phyloP scores from a whole-genome alignment of 2,888 invertebrate species.

The Pyrrhosoma nymphula region DNA sequence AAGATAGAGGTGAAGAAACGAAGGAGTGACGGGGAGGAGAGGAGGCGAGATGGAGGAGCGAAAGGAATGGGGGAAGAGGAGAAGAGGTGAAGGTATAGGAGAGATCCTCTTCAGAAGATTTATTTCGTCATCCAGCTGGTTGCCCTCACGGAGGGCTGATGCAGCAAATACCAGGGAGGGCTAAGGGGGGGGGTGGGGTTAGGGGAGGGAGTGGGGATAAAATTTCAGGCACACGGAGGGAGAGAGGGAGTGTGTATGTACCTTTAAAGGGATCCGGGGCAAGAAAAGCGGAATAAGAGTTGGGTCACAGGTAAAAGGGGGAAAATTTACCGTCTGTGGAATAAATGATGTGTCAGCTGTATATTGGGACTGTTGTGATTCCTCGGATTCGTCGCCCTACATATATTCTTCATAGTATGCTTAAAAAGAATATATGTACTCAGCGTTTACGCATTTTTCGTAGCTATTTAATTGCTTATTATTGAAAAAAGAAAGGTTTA shows the following conservation, averaged over 20 bases:
- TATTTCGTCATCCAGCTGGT: conserved; percentile 58
- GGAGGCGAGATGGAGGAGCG: neutral
- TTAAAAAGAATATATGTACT: no score
- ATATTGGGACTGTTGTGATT: neutral
- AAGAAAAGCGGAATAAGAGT: conserved; percentile 33
- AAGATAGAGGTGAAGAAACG: neutral
- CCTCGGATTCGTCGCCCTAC: neutral
- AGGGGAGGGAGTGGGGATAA: no score
- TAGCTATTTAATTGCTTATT: no score
- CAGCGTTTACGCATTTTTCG: no score
- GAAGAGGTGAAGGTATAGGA: neutral
- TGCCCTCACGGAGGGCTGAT: conserved; percentile 43
- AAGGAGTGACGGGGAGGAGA: neutral
- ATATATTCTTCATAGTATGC: no score
- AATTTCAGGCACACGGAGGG: neutral
- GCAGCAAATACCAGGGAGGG: neutral
- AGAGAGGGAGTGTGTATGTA: neutral
- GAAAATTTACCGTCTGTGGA: neutral
- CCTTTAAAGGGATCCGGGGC: neutral
- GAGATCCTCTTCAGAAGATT: conserved; percentile 49
- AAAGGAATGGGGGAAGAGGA: neutral
- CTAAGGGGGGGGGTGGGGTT: neutral
- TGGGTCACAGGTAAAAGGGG: neutral
- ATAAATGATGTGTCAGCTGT: neutral
- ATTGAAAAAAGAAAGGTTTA: no score